Percentiles rank a stretch among this genome's conserved stretches.
phyloP scores from a whole-genome alignment of 2,888 invertebrate genomes.

The Idaea dimidiata region DNA sequence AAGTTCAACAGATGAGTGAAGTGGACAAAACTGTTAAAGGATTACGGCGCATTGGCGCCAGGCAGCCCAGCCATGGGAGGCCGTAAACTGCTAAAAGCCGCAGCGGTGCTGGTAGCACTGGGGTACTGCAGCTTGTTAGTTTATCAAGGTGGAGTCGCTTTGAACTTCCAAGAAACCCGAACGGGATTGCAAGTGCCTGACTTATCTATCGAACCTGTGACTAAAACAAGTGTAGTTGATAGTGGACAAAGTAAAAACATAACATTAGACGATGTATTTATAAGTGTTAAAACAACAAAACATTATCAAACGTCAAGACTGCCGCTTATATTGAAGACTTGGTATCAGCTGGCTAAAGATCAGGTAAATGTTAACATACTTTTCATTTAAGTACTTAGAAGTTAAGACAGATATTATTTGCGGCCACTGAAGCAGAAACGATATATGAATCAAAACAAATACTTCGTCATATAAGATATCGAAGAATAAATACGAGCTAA shows the following conservation, averaged over 20 bases:
- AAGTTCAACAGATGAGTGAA: constrained; percentile 75
- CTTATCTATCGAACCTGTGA: constrained; percentile 76
- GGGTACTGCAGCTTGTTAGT: constrained; percentile 83
- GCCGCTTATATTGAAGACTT: constrained; percentile 94
- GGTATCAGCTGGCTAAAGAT: constrained; percentile 95
- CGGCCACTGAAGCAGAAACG: background rate
- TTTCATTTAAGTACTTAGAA: constrained; percentile 4
- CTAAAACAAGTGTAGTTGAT: constrained; percentile 62
- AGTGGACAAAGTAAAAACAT: constrained; percentile 79
- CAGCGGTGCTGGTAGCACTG: constrained; percentile 75
- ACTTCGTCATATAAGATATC: background rate
- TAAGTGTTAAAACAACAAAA: constrained; percentile 96
- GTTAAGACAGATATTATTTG: constrained; percentile 15
- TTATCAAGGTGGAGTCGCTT: constrained; percentile 80
- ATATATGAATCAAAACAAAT: background rate
- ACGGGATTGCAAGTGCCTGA: constrained; percentile 67
- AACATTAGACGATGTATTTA: constrained; percentile 92
- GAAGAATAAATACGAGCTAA: background rate
- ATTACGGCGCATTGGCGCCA: constrained; percentile 65
- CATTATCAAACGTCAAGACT: constrained; percentile 92
- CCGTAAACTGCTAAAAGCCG: constrained; percentile 72
- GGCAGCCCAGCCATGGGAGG: constrained; percentile 69
- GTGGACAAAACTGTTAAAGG: constrained; percentile 54
- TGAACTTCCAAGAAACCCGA: constrained; percentile 75
- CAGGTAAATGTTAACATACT: constrained; percentile 83